These are phyloP conservation scores for Sternarchorhynchus goeldii DNA, from an alignment of 2,797 vertebrate genomes.

Conservation along the genomic window DNA sequence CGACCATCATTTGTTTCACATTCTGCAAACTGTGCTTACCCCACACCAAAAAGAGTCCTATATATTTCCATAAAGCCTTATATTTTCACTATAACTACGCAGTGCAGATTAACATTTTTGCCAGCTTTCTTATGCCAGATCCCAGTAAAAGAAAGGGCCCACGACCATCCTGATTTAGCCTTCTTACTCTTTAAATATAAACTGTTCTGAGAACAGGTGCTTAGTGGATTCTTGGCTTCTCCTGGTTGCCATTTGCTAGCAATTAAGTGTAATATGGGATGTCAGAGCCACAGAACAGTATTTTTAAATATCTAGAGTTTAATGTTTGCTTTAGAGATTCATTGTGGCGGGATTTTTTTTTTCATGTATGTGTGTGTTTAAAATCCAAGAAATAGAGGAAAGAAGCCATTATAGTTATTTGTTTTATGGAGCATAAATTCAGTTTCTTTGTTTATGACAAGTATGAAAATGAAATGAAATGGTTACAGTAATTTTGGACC, in stretches of 20 bases:
- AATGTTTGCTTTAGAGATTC: conserved; percentile 78
- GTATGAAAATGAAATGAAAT: neutral
- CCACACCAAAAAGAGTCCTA: no score
- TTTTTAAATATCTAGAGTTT: conserved; percentile 71
- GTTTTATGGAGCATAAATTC: conserved; percentile 11
- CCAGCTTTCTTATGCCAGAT: neutral
- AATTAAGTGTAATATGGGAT: conserved; percentile 77
- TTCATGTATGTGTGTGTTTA: conserved; percentile 57
- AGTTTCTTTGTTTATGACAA: conserved; percentile 17
- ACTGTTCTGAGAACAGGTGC: conserved; percentile 74
- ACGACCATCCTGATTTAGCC: conserved; percentile 54
- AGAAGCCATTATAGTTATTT: conserved; percentile 38
- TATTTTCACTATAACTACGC: neutral
- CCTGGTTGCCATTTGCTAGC: conserved; percentile 70
- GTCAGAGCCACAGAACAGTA: conserved; percentile 66
- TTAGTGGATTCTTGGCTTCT: conserved; percentile 63
- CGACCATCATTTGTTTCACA: no score
- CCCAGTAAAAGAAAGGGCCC: conserved; percentile 26
- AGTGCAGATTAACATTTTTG: neutral
- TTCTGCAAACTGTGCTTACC: no score
- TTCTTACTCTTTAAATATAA: conserved; percentile 69
- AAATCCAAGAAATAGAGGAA: conserved; percentile 70
- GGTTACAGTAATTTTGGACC: neutral
- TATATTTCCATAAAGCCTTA: no score
- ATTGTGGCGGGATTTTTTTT: conserved; percentile 64